phyloP scores from a whole-genome alignment of 2,888 invertebrate genomes.

The Apotomis betuletana region DNA sequence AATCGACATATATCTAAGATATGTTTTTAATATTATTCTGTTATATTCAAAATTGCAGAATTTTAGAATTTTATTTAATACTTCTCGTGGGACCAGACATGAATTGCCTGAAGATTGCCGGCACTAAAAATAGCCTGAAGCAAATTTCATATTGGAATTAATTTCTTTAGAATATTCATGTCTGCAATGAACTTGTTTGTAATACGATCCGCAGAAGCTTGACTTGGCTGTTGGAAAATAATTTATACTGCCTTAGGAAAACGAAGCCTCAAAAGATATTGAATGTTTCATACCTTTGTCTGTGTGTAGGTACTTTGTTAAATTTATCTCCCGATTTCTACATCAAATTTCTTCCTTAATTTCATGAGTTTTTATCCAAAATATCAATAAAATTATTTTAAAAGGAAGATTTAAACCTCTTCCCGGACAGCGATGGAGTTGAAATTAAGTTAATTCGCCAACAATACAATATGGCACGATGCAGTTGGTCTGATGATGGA shows the following conservation, averaged over 20 bases:
- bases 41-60: not conserved
- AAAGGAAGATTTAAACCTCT: no score
- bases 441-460: no score
- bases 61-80: not conserved
- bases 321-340: no score
- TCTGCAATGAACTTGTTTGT: conserved; percentile 13
- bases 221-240: conserved; percentile 6
- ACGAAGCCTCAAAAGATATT: not conserved
- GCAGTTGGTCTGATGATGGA: no score
- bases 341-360: no score
- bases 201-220: conserved; percentile 1
- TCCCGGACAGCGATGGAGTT: no score
- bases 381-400: no score
- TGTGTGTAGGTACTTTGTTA: no score
- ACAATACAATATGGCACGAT: no score
- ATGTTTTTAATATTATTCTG: not conserved
- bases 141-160: conserved; percentile 11
- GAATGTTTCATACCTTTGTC: not conserved
- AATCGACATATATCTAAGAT: no score
- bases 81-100: conserved; percentile 1
- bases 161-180: conserved; percentile 29
- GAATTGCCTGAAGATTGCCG: conserved; percentile 1
- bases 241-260: not conserved
- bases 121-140: conserved; percentile 8
- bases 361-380: no score